A percentile compares a stretch with the other conserved stretches of the same genome.
These are phyloP conservation scores for Martes martes DNA, from an alignment of 2,113 vertebrate species.

Conservation along the genomic window DNA sequence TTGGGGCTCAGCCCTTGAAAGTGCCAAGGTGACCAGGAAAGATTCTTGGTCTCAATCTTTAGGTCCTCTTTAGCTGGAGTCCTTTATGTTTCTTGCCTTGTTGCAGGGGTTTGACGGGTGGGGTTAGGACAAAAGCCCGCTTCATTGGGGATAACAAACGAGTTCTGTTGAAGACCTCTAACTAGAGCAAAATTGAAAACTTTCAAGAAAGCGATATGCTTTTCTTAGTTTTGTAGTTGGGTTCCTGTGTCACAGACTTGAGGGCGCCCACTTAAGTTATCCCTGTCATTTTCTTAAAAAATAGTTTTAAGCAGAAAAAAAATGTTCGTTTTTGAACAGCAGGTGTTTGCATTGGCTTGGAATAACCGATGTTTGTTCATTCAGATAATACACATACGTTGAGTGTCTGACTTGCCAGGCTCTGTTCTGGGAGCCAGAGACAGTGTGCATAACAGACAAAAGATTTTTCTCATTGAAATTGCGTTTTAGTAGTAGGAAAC, in stretches of 20 bases:
- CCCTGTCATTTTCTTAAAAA: not conserved
- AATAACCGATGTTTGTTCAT: not conserved
- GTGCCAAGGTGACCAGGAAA: not conserved
- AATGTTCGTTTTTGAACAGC: not conserved
- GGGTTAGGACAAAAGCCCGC: not conserved
- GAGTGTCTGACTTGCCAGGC: not conserved
- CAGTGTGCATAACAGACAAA: not conserved
- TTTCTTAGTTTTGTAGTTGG: not conserved
- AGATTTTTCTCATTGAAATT: not conserved
- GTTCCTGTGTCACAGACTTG: not conserved
- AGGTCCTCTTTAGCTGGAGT: not conserved
- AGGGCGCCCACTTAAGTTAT: not conserved
- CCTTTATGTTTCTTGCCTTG: not conserved
- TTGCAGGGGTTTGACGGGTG: not conserved
- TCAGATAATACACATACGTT: fast-evolving
- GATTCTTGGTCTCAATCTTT: not conserved
- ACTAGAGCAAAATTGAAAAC: not conserved
- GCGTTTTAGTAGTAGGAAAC: not conserved
- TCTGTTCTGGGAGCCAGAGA: not conserved
- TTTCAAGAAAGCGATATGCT: not conserved
- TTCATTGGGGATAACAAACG: not conserved
- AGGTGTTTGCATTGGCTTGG: not conserved
- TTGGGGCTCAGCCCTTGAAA: not conserved
- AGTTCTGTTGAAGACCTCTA: not conserved
- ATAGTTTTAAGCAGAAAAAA: no score